Evolutionary conservation across 2,797 vertebrate genomes (phyloP).

Genomic region (Craterocephalus amniculus): DNA sequence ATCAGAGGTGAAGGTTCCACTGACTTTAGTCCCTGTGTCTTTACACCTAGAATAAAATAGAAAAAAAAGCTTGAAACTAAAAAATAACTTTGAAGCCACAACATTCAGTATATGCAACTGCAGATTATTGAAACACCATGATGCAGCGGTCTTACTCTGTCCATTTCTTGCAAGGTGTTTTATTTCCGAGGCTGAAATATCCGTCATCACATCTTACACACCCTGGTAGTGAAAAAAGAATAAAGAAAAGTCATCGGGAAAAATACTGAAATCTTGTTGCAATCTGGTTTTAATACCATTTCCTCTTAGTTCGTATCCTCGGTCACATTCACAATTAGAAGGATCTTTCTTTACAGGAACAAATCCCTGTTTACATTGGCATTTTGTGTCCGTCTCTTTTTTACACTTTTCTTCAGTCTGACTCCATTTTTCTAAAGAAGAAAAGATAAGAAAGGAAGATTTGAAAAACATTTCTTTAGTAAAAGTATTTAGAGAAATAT

Average conservation of each 20-base stretch:
- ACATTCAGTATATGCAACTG: background rate
- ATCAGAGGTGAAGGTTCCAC: slow-evolving; percentile 56
- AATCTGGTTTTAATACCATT: slow-evolving; percentile 40
- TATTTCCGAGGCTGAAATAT: slow-evolving; percentile 13
- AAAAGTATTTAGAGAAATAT: background rate
- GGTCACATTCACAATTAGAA: slow-evolving; percentile 54
- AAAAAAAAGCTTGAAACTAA: background rate
- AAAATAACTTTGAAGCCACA: background rate
- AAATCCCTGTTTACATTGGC: slow-evolving; percentile 62
- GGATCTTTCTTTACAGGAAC: accelerated
- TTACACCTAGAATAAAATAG: slow-evolving; percentile 58
- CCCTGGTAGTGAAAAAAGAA: slow-evolving; percentile 9
- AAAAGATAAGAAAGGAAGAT: background rate
- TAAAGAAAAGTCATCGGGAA: background rate
- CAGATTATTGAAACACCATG: background rate
- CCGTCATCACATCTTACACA: slow-evolving; percentile 62
- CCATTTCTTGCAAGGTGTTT: slow-evolving; percentile 57
- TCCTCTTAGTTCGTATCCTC: slow-evolving; percentile 36
- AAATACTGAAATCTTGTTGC: background rate
- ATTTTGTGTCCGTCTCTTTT: slow-evolving; percentile 16
- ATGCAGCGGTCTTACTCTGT: slow-evolving; percentile 61
- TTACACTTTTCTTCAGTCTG: accelerated
- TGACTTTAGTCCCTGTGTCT: slow-evolving; percentile 27
- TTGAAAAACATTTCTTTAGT: background rate
- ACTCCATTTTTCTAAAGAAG: slow-evolving; percentile 41